Conservation (phyloP, 2,113 vertebrate species). For the chimpanzee (Pan troglodytes) region DNA sequence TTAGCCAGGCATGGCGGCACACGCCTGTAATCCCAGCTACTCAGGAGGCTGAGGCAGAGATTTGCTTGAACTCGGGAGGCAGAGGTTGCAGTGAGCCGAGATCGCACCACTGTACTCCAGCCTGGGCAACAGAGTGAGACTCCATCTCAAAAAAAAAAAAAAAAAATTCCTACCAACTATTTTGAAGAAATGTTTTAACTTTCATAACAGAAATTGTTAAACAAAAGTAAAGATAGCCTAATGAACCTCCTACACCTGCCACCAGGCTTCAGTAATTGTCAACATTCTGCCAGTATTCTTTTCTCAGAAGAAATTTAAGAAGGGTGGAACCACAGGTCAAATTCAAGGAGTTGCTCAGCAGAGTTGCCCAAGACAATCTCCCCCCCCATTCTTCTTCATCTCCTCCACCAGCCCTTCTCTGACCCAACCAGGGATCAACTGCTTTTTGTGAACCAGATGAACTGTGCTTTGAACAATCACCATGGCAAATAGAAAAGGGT, state of each 20-base stretch:
- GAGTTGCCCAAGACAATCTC: background rate
- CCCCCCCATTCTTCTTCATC: too few species aligned
- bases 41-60: too few species aligned
- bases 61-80: too few species aligned
- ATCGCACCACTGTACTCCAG: too few species aligned
- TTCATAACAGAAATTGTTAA: background rate
- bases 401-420: too few species aligned
- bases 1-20: too few species aligned
- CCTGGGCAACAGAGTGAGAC: too few species aligned
- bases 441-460: background rate
- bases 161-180: background rate
- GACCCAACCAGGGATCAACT: too few species aligned
- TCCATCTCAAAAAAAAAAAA: background rate
- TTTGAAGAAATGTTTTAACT: background rate
- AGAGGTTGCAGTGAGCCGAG: too few species aligned
- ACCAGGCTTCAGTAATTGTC: background rate
- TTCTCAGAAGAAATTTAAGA: background rate
- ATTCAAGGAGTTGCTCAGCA: background rate
- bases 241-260: background rate
- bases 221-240: background rate
- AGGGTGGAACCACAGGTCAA: background rate
- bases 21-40: too few species aligned
- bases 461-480: fast-evolving
- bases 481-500: background rate
- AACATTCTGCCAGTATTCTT: background rate